These are phyloP conservation scores for Macaria notata DNA, from an alignment of 2,888 invertebrate species.

Conservation along the genomic window DNA sequence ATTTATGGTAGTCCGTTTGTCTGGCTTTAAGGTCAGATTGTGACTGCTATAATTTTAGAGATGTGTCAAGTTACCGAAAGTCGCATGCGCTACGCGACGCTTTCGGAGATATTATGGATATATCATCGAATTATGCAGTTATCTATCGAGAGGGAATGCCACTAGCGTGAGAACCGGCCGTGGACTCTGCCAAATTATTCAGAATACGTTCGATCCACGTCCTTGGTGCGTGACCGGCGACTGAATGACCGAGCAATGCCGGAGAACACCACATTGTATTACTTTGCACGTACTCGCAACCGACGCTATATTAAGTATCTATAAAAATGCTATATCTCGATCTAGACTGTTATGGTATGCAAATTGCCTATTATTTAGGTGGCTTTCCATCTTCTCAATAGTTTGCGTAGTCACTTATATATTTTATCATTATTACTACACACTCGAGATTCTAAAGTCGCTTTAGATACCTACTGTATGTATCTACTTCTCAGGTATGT, in stretches of 20 bases:
- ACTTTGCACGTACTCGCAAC: constrained; percentile 54
- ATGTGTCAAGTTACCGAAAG: constrained; percentile 29
- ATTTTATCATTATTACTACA: constrained; percentile 3
- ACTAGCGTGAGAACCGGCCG: constrained; percentile 73
- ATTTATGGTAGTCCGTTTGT: constrained; percentile 22
- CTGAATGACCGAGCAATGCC: constrained; percentile 56
- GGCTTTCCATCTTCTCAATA: constrained; percentile 17
- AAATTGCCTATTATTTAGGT: constrained; percentile 21
- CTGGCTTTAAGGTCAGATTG: constrained; percentile 24
- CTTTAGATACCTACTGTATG: not conserved
- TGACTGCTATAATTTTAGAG: constrained; percentile 22
- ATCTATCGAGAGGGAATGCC: constrained; percentile 55
- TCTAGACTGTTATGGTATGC: constrained; percentile 20
- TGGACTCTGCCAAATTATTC: constrained; percentile 72
- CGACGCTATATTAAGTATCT: constrained; percentile 35
- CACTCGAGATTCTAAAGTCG: not conserved
- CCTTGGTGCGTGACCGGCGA: constrained; percentile 76
- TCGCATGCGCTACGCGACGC: constrained; percentile 9
- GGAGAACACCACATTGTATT: constrained; percentile 51
- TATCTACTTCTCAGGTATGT: not conserved
- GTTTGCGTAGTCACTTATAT: constrained; percentile 9
- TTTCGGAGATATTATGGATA: constrained; percentile 30
- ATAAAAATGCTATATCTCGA: constrained; percentile 32
- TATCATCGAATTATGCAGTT: constrained; percentile 40
- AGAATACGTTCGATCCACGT: constrained; percentile 69